Evolutionary conservation across 2,888 invertebrate genomes (phyloP).

Genomic region (Hedychridium roseum): DNA sequence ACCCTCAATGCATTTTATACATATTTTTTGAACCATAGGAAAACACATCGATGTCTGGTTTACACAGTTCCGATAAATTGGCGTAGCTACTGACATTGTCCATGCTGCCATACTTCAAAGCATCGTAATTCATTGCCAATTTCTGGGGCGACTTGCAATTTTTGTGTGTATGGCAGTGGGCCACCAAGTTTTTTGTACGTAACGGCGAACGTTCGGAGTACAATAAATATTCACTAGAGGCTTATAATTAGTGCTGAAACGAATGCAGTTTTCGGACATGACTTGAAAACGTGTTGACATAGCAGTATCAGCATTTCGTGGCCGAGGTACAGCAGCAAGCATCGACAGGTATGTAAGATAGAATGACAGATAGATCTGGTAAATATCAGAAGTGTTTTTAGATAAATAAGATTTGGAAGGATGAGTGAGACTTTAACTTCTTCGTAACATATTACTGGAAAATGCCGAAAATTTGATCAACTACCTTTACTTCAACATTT

Average conservation of each 20-base stretch:
- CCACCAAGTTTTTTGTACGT: slow-evolving; percentile 21
- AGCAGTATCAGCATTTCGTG: slow-evolving; percentile 59
- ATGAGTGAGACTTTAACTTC: too few relatives aligned
- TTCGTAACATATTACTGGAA: too few relatives aligned
- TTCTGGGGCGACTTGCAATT: slow-evolving; percentile 18
- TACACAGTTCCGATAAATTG: neutral
- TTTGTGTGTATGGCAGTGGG: slow-evolving; percentile 20
- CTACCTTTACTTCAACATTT: neutral
- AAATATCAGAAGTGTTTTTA: slow-evolving; percentile 31
- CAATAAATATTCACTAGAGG: slow-evolving; percentile 31
- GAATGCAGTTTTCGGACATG: slow-evolving; percentile 52
- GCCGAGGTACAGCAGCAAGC: slow-evolving; percentile 63
- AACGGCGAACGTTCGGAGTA: slow-evolving; percentile 18
- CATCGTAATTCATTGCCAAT: slow-evolving; percentile 16
- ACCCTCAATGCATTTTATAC: too few relatives aligned
- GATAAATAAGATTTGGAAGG: slow-evolving; percentile 34
- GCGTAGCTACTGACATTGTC: slow-evolving; percentile 15
- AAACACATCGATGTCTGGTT: too few relatives aligned
- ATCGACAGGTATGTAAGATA: slow-evolving; percentile 55
- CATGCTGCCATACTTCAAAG: slow-evolving; percentile 51
- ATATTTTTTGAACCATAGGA: too few relatives aligned
- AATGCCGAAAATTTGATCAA: too few relatives aligned
- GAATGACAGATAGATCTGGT: slow-evolving; percentile 47
- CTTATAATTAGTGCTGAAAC: slow-evolving; percentile 47
- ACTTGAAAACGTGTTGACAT: slow-evolving; percentile 53